Evolutionary conservation across 2,797 vertebrate species (phyloP).

Genomic region (Onychomys arenicola): DNA sequence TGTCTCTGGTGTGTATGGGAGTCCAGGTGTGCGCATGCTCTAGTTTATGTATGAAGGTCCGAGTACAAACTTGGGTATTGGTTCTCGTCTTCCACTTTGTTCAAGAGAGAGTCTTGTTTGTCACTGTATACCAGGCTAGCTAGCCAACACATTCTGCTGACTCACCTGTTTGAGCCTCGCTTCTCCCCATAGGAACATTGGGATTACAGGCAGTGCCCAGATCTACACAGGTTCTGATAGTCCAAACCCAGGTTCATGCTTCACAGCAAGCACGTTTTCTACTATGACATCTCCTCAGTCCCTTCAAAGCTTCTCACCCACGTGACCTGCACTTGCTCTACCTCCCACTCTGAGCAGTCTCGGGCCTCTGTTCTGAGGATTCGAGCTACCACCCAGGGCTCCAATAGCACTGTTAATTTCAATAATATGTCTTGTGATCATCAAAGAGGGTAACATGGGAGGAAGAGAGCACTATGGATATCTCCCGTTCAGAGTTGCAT

Average conservation of each 20-base stretch:
- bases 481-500: not conserved
- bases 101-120: not conserved
- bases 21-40: not conserved
- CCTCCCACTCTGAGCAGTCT: not conserved
- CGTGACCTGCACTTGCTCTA: rapidly evolving
- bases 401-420: not conserved
- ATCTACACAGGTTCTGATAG: not conserved
- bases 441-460: not conserved
- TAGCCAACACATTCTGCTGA: not conserved
- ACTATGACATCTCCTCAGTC: not conserved
- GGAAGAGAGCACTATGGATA: not conserved
- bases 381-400: too few species aligned
- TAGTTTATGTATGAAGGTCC: not conserved
- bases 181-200: not conserved
- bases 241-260: not conserved
- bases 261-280: not conserved
- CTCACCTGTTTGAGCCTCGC: not conserved
- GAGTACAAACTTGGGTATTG: not conserved
- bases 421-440: not conserved
- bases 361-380: not conserved
- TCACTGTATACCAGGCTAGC: not conserved
- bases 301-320: not conserved
- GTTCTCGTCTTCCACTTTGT: not conserved
- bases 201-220: not conserved
- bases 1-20: not conserved